These are phyloP conservation scores for Xylota sylvarum DNA, from an alignment of 2,888 invertebrate genomes.

Conservation along the genomic window DNA sequence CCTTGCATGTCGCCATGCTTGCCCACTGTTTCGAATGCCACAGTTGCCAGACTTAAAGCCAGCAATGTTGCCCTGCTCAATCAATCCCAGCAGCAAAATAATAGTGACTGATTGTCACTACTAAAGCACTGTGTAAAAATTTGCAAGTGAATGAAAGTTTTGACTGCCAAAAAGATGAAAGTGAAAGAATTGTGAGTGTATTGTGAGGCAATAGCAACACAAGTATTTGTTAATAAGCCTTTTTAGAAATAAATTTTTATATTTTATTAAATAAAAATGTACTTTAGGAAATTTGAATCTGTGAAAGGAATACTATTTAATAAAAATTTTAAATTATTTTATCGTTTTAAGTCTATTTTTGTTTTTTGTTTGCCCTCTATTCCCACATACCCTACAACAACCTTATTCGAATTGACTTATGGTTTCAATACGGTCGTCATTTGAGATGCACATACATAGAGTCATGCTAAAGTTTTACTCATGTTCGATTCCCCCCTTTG, in stretches of 20 bases:
- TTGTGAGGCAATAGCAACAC: conserved; percentile 17
- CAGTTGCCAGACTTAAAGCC: conserved; percentile 86
- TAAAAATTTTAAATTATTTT: conserved; percentile 47
- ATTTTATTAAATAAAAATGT: conserved; percentile 60
- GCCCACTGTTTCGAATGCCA: conserved; percentile 85
- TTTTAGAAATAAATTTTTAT: conserved; percentile 64
- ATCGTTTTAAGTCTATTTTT: conserved; percentile 29
- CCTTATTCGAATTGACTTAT: too few relatives aligned
- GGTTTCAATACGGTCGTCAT: too few relatives aligned
- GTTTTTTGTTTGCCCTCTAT: background rate
- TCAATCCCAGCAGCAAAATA: conserved; percentile 83
- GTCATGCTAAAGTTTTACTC: too few relatives aligned
- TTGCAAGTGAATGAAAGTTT: conserved; percentile 57
- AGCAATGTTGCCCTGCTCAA: conserved; percentile 88
- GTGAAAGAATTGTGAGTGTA: conserved; percentile 21
- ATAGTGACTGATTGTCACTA: conserved; percentile 75
- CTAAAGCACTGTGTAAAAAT: conserved; percentile 63
- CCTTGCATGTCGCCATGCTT: conserved; percentile 90
- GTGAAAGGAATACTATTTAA: conserved; percentile 62
- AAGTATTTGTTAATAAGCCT: conserved; percentile 55
- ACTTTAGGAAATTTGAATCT: conserved; percentile 73
- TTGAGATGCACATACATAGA: too few relatives aligned
- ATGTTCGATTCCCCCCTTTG: too few relatives aligned
- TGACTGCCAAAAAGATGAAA: conserved; percentile 31
- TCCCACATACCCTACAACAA: too few relatives aligned